Evolutionary conservation across 2,888 invertebrate genomes (phyloP).

Genomic region (Megamerina dolium): DNA sequence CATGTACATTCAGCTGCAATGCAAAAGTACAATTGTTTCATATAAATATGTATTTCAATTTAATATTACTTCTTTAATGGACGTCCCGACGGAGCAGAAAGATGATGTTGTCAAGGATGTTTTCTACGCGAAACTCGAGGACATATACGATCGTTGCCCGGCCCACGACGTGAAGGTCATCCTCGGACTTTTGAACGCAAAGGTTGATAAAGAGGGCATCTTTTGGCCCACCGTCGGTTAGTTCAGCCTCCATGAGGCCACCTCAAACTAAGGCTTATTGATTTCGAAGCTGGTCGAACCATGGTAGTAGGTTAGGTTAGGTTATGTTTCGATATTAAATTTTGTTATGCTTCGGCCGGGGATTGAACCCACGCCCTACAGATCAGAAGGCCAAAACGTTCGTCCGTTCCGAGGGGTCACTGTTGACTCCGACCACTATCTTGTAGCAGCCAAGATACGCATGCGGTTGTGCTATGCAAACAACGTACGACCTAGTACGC

Average conservation of each 20-base stretch:
- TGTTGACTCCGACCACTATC: neutral
- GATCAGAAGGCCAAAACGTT: too few species aligned
- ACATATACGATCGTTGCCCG: conserved; percentile 6
- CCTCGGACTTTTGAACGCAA: conserved; percentile 10
- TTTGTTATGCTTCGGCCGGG: too few species aligned
- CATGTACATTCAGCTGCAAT: too few species aligned
- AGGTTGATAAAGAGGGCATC: conserved; percentile 10
- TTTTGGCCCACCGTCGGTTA: conserved; percentile 5
- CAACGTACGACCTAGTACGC: neutral
- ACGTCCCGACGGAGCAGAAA: conserved; percentile 2
- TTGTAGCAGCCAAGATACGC: neutral
- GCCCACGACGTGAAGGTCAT: conserved; percentile 9
- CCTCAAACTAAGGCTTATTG: conserved; percentile 7
- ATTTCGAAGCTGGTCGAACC: conserved; percentile 4
- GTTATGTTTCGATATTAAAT: too few species aligned
- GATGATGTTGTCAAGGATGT: conserved; percentile 5
- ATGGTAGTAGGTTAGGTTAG: conserved; percentile 3
- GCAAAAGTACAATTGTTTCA: too few species aligned
- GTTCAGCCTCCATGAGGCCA: conserved; percentile 8
- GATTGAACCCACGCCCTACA: too few species aligned
- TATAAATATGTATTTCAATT: too few species aligned
- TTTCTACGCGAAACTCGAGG: conserved; percentile 7
- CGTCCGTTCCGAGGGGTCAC: too few species aligned
- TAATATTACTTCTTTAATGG: too few species aligned
- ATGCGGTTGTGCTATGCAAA: neutral